Evolutionary conservation across 2,888 invertebrate genomes (phyloP).

Genomic region (Ectropis crepuscularia): DNA sequence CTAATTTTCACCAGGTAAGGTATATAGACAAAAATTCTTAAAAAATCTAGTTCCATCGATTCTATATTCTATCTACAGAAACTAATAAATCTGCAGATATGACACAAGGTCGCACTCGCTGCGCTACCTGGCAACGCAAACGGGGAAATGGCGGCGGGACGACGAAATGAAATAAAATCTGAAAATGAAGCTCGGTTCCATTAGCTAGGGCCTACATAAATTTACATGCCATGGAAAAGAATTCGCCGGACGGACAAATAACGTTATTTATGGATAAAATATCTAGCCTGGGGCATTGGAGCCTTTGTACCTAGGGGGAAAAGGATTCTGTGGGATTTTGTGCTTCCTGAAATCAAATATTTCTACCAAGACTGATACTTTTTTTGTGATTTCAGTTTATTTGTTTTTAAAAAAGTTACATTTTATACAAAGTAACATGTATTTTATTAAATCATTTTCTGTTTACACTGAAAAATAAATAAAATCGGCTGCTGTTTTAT

Average conservation of each 20-base stretch:
- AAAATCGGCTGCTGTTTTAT: too few species aligned
- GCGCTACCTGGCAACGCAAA: constrained; percentile 12
- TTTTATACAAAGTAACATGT: too few species aligned
- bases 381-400: not conserved
- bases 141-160: constrained; percentile 31
- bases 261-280: constrained; percentile 19
- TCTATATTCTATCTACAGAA: too few species aligned
- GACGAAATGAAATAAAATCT: constrained; percentile 39
- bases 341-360: not conserved
- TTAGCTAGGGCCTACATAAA: constrained; percentile 26
- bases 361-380: too few species aligned
- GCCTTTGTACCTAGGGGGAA: not conserved
- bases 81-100: constrained; percentile 3
- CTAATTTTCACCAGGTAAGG: too few species aligned
- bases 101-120: not conserved
- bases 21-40: too few species aligned
- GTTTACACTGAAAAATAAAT: too few species aligned
- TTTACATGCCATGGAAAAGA: constrained; percentile 8
- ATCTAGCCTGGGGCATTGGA: not conserved
- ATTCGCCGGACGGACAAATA: constrained; percentile 14
- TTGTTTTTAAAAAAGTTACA: too few species aligned
- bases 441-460: too few species aligned
- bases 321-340: not conserved
- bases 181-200: constrained; percentile 32
- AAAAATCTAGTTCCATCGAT: too few species aligned